These are phyloP conservation scores for Corydoras maculifer DNA, from an alignment of 2,113 vertebrate species.

Conservation along the genomic window DNA sequence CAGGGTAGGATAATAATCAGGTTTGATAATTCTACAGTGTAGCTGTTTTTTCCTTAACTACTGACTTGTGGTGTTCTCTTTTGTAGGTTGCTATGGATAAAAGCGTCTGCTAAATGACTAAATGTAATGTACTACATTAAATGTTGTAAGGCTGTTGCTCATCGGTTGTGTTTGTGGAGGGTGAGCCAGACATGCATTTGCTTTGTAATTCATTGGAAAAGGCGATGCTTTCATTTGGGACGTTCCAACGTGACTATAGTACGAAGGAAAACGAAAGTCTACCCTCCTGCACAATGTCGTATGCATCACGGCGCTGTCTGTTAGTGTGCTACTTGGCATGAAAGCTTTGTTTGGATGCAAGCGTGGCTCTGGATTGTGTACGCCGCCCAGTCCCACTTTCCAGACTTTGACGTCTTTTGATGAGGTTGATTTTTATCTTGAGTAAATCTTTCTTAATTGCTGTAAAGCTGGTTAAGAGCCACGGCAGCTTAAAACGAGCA, in stretches of 20 bases:
- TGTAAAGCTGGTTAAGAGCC: too few species aligned
- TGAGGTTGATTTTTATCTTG: constrained; percentile 39
- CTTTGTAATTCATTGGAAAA: constrained; percentile 60
- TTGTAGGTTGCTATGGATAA: too few species aligned
- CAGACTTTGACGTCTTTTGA: constrained; percentile 23
- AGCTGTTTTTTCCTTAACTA: too few species aligned
- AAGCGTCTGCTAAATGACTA: too few species aligned
- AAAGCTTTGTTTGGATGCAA: constrained; percentile 12
- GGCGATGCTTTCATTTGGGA: constrained; percentile 53
- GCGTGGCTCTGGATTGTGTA: constrained; percentile 17
- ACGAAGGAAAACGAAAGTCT: constrained; percentile 6
- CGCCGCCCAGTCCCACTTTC: neutral
- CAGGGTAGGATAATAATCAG: too few species aligned
- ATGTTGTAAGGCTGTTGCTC: constrained; percentile 56
- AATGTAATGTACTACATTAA: too few species aligned
- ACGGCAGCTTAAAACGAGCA: too few species aligned
- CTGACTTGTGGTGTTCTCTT: too few species aligned
- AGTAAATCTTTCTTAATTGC: too few species aligned
- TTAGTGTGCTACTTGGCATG: constrained; percentile 6
- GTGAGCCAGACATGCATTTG: constrained; percentile 60
- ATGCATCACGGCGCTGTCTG: constrained; percentile 12
- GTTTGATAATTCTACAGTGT: too few species aligned
- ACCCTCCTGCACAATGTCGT: constrained; percentile 9
- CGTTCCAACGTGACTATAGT: constrained; percentile 45
- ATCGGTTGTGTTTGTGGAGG: constrained; percentile 49